phyloP scores from a whole-genome alignment of 2,113 vertebrate species.

The Casuarius casuarius region DNA sequence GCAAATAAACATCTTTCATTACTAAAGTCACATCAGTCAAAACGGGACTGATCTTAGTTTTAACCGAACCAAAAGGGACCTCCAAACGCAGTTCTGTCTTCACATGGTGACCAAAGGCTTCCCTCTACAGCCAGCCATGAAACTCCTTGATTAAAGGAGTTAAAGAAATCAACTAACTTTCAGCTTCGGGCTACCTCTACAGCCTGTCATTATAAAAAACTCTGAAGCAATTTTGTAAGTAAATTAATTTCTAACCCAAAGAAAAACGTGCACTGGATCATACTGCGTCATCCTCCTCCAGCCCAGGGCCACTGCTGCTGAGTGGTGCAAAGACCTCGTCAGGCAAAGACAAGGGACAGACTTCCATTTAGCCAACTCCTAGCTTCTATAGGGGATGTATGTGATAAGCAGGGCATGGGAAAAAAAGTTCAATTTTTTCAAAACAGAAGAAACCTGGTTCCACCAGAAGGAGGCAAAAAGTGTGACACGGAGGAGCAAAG shows the following conservation, averaged over 20 bases:
- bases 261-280: background rate
- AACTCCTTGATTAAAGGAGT: background rate
- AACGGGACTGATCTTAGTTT: background rate
- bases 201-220: background rate
- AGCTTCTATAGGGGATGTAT: accelerated
- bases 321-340: background rate
- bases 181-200: background rate
- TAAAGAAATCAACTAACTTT: background rate
- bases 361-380: background rate
- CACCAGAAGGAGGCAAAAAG: accelerated
- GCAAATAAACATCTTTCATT: background rate
- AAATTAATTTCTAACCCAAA: background rate
- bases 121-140: accelerated
- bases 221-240: background rate
- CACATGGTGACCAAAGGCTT: background rate
- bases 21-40: accelerated
- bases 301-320: background rate
- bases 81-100: background rate
- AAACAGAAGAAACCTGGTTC: background rate
- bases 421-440: background rate
- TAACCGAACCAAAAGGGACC: accelerated
- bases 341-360: background rate
- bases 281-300: background rate
- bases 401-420: background rate
- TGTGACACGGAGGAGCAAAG: background rate